Evolutionary conservation across 2,797 vertebrate genomes (phyloP).

Genomic region (Ctenochaetus hawaiiensis): DNA sequence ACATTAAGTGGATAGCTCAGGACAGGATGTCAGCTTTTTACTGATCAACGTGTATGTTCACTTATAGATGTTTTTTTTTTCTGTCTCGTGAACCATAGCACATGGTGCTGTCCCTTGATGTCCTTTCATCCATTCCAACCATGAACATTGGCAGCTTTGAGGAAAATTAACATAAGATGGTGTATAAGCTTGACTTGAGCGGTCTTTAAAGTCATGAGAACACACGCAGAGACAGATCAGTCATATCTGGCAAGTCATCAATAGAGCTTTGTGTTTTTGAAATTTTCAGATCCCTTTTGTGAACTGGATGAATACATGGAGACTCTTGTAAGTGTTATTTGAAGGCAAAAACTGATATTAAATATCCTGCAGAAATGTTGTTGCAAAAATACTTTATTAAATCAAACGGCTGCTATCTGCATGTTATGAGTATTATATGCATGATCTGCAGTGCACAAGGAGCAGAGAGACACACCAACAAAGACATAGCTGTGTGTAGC

Average conservation of each 20-base stretch:
- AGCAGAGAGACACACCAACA: slow-evolving; percentile 2
- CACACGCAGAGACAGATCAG: slow-evolving; percentile 58
- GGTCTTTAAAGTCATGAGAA: slow-evolving; percentile 62
- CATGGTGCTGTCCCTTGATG: slow-evolving; percentile 58
- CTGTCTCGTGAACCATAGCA: slow-evolving; percentile 35
- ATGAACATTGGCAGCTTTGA: background rate
- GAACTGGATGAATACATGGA: slow-evolving; percentile 13
- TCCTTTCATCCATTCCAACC: slow-evolving; percentile 24
- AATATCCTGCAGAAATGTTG: background rate
- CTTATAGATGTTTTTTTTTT: slow-evolving; percentile 29
- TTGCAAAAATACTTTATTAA: slow-evolving; percentile 1
- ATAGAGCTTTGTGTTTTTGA: slow-evolving; percentile 65
- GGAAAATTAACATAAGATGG: slow-evolving; percentile 60
- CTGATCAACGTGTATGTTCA: slow-evolving; percentile 46
- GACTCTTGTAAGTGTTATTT: slow-evolving; percentile 34
- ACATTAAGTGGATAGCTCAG: slow-evolving; percentile 18
- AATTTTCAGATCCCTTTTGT: slow-evolving; percentile 53
- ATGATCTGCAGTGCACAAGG: background rate
- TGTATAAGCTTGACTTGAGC: slow-evolving; percentile 30
- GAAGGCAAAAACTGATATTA: slow-evolving; percentile 27
- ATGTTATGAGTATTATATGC: slow-evolving; percentile 12
- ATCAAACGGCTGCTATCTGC: slow-evolving; percentile 10
- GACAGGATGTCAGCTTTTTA: slow-evolving; percentile 4
- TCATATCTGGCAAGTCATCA: slow-evolving; percentile 71
- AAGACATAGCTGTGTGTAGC: slow-evolving; percentile 10